Percentiles rank a stretch among this genome's conserved stretches.
Evolutionary conservation across 2,113 vertebrate species (phyloP).

Genomic region (Paramormyrops kingsleyae): DNA sequence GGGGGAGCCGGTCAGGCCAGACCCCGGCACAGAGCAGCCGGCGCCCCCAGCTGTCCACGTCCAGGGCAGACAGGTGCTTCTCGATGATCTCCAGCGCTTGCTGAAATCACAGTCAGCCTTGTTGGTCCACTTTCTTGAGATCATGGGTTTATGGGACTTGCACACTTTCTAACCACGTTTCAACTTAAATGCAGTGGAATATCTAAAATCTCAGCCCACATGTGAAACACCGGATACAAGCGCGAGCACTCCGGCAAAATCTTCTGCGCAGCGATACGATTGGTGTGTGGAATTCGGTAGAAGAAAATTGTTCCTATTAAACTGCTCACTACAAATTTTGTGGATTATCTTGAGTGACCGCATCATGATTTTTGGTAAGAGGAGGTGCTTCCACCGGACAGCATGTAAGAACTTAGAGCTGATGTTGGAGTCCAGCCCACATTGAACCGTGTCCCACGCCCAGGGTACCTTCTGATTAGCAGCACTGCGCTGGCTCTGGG

Average conservation of each 20-base stretch:
- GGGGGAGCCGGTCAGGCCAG: slow-evolving; percentile 85
- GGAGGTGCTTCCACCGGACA: not conserved
- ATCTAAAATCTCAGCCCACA: not conserved
- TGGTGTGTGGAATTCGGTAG: not conserved
- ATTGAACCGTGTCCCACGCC: not conserved
- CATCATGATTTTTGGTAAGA: not conserved
- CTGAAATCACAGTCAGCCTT: slow-evolving; percentile 48
- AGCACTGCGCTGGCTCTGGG: slow-evolving; percentile 67
- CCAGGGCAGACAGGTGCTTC: slow-evolving; percentile 66
- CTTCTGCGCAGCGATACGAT: not conserved
- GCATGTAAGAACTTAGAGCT: not conserved
- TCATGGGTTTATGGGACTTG: not conserved
- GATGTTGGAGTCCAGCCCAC: not conserved
- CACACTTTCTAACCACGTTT: not conserved
- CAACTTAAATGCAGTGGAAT: not conserved
- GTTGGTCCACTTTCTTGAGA: not conserved
- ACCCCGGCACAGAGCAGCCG: slow-evolving; percentile 76
- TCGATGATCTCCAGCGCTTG: slow-evolving; percentile 69
- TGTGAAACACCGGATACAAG: not conserved
- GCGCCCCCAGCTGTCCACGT: slow-evolving; percentile 61
- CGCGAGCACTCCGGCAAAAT: not conserved
- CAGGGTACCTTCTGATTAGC: slow-evolving; percentile 70
- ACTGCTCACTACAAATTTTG: not conserved
- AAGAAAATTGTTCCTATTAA: not conserved
- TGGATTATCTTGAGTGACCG: not conserved